These are phyloP conservation scores for Rhamnusium bicolor DNA, from an alignment of 2,888 invertebrate species.

Conservation along the genomic window DNA sequence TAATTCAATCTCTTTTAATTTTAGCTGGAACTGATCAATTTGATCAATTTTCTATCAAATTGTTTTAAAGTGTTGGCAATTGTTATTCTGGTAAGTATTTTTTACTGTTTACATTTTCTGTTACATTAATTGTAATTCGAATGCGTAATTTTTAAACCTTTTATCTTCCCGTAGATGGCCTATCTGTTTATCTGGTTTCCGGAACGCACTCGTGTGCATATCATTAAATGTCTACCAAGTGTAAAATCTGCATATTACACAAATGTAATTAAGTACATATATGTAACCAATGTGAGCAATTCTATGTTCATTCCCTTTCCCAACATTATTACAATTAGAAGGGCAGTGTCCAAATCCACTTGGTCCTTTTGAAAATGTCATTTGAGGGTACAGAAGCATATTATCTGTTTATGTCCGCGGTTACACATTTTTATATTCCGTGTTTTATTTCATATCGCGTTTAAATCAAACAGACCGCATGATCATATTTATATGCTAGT, in stretches of 20 bases:
- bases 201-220: not conserved
- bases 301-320: not conserved
- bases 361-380: not conserved
- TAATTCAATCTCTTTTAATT: no score
- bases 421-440: conserved; percentile 18
- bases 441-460: conserved; percentile 27
- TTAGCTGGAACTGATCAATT: no score
- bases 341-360: not conserved
- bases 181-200: not conserved
- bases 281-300: not conserved
- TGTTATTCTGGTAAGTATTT: no score
- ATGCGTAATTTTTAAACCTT: no score
- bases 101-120: no score
- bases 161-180: no score
- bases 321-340: not conserved
- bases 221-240: not conserved
- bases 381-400: not conserved
- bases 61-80: no score
- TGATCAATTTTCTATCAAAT: no score
- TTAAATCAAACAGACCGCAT: conserved; percentile 37
- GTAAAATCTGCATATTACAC: not conserved
- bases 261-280: not conserved
- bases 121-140: no score
- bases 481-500: conserved; percentile 29
- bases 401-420: not conserved